Evolutionary conservation across 2,888 invertebrate genomes (phyloP), one percentile per base, ranked within the genome.

Genomic region (Idaea aversata): DNA sequence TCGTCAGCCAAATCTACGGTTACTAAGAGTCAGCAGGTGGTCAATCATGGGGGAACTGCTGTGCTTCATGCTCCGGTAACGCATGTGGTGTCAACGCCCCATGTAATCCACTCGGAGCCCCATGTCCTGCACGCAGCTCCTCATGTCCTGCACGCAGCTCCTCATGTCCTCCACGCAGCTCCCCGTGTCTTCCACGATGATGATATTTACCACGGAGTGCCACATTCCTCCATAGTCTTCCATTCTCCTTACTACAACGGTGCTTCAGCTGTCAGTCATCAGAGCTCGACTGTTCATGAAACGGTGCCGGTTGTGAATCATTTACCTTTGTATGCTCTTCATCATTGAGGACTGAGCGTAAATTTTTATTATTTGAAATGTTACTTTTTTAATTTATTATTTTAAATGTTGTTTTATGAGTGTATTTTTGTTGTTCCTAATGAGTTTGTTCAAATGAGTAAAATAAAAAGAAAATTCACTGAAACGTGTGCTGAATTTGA

Each of bases 211-310:
- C 47, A 47, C 47, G 34, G 64, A 61, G 57, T 63, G 59, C 25
- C 59, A 7, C 47, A 47, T 6, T 59, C 59, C 4, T 59, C 59
- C 5, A 13, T 59, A 5, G 16, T 59, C 25, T 25, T 25, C n/a
- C 74, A 76, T 60, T 63, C 87, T 34, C 85, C 90, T 5, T 72
- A 81, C 63, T 80, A 83, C 71, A 77, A 82, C 63, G 87, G 87
- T 3, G 88, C 91, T 81, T 86, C 93, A 62, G 86, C 90, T 15
- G 79, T 94, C 72, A 84, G 93, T 72, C 88, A 94, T 78, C 87
- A 94, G 78, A 90, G 94, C 82, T 86, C 92, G 61, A 83, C 93
- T 68, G 87, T 93, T 62, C 86, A 88, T 69, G 87, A 90, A 66
- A 87, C 88, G 5, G 83, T 86, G 1, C 88, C 88, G 0, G 72